Evolutionary conservation across 2,888 invertebrate species (phyloP).

Genomic region (Metacarcinus magister): DNA sequence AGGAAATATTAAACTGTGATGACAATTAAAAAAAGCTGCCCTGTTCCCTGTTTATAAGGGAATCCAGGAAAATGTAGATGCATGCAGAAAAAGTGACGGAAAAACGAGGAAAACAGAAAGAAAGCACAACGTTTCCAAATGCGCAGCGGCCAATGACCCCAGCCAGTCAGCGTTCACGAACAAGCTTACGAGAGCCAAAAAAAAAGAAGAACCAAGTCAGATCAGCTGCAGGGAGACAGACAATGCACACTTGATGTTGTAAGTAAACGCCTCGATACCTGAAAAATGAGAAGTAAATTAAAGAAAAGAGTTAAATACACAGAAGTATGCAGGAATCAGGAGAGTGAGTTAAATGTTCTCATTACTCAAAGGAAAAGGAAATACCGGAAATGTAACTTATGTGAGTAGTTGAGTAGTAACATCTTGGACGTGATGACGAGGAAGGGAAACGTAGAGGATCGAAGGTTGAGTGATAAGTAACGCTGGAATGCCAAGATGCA

Average conservation of each 20-base stretch:
- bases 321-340: background rate
- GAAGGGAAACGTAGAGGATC: background rate
- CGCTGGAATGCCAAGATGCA: background rate
- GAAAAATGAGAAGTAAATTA: background rate
- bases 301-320: background rate
- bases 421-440: background rate
- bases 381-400: background rate
- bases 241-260: background rate
- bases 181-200: background rate
- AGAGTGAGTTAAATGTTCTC: background rate
- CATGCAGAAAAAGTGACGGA: background rate
- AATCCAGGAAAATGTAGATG: background rate
- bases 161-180: constrained; percentile 5
- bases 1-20: background rate
- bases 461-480: background rate
- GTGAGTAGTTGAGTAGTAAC: background rate
- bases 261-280: background rate
- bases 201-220: background rate
- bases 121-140: constrained; percentile 27
- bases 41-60: background rate
- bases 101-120: constrained; percentile 26
- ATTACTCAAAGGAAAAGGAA: background rate
- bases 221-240: background rate
- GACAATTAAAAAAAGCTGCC: background rate
- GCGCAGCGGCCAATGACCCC: background rate